Base-by-base conservation (phyloP, 2,797 vertebrate species). In the Anabacerthia variegaticeps region DNA sequence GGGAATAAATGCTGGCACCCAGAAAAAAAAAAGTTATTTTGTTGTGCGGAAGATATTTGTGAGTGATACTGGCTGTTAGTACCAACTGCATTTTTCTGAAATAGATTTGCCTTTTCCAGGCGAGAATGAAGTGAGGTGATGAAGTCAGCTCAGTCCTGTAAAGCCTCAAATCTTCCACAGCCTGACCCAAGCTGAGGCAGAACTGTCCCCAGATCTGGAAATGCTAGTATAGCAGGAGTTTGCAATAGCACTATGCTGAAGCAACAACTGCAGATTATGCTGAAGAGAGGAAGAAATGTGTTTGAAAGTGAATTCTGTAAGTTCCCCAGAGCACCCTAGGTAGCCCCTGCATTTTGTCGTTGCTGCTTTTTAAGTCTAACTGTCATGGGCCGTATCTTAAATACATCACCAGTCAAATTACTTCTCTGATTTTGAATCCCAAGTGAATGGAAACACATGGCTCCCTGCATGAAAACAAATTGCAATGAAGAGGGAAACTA, bases 381-480 rank as follows among this genome's bases (percentile, higher is more conserved):
- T 87, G 63, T 91, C 72, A 74, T 30, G 74, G 54, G 61, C 65
- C 18, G 4, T 34, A 39, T 46, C 62, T 77, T 87, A 92, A 95
- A 90, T 48, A 92, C 32, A 81, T 22, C 24, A 56, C 81, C 48
- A 87, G 37, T 84, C 68, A 90, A 92, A 88, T 96, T 72, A 76
- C 69, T 89, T 92, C 79, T 68, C 88, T 94, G 76, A 83, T 96
- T 92, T 73, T 76, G 44, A 88, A 87, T 91, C 67, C 56, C 96
- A 88, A 62, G 71, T 46, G 76, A 81, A 79, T 2, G 14, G 85
- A 95, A 96, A 65, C 2, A 1, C 84, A 67, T 15, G 12, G 56
- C 46, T 95, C 79, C 86, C 74, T 94, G 74, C 88, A 71, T 81
- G 91, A 93, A 98, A 98, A 97, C 95, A 96, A 93, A 93, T 58